Base-by-base conservation (phyloP, 2,888 invertebrate genomes). In the Pheosia tremula region DNA sequence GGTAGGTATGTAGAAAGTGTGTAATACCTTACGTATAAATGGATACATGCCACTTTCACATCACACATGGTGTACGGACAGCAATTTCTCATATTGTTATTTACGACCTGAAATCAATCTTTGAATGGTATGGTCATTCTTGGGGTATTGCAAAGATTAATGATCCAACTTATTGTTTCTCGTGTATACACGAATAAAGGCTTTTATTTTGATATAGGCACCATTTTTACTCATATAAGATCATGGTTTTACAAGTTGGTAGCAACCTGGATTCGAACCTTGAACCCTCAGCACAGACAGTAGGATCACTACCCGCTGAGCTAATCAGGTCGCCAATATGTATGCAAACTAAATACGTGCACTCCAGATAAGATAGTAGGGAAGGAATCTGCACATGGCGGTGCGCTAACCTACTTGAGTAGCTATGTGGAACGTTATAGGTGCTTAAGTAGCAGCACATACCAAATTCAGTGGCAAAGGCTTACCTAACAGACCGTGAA, bases 91-190 rank as follows among this genome's bases (percentile, higher is more conserved):
- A 72, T 71, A 74, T 74, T 75, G 75, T 72, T 65, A 66, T 74
- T 67, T 71, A 70, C 67, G 71, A 67, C 63, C 67, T 68, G 63
- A 66, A 69, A 75, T 75, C 76, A 69, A 71, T 70, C 74, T 77
- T 76, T 75, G 69, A 77, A 76, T 74, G 73, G 80, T 80, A 86
- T 84, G 84, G 85, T 85, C 85, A 85, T 83, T 83, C 79, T 77
- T 80, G 78, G 75, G 81, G 75, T 75, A 75, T 78, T 86, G 84
- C 86, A 72, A 84, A 86, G 88, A 88, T 87, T 86, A 86, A 88
- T 84, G 87, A 82, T 75, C 70, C 63, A 72, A 81, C 81, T 80
- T 81, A 85, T 84, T 86, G 85, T 86, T 86, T 82, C 82, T 82
- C 79, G 76, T 75, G 68, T 10, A 10, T 53, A 39, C 39, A 39